Percentiles rank a stretch among this genome's conserved stretches.
phyloP scores from a whole-genome alignment of 2,797 vertebrate genomes.

The Gadopsis marmoratus region DNA sequence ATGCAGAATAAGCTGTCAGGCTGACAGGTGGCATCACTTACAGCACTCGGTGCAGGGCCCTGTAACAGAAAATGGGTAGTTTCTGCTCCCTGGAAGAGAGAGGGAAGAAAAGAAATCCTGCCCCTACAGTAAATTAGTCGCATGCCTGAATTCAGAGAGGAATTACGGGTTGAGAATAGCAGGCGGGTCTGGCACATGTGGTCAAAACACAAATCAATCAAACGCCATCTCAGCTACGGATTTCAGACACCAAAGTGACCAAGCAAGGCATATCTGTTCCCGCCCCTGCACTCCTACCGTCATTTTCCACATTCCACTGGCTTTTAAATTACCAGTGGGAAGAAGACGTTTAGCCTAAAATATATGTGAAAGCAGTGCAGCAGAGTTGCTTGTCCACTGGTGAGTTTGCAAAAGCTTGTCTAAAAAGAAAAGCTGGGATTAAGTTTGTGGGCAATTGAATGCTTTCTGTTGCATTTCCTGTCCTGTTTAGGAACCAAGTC shows the following conservation, averaged over 20 bases:
- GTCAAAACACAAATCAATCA: conserved; percentile 83
- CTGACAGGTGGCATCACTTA: conserved; percentile 79
- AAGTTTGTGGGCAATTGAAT: conserved; percentile 56
- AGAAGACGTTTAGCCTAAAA: conserved; percentile 84
- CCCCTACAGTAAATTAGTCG: conserved; percentile 74
- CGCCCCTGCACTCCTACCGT: conserved; percentile 85
- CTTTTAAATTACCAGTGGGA: conserved; percentile 88
- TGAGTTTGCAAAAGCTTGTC: conserved; percentile 47
- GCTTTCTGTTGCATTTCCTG: conserved; percentile 49
- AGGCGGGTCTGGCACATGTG: conserved; percentile 79
- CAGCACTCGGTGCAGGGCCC: conserved; percentile 28
- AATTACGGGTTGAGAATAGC: conserved; percentile 83
- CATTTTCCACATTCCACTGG: conserved; percentile 85
- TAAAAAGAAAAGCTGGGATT: conserved; percentile 51
- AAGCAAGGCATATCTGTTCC: conserved; percentile 82
- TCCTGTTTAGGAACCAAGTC: conserved; percentile 19
- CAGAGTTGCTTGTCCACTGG: conserved; percentile 53
- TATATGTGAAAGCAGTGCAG: conserved; percentile 71
- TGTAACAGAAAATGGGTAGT: conserved; percentile 57
- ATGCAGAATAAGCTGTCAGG: conserved; percentile 65
- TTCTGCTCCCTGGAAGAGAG: conserved; percentile 53
- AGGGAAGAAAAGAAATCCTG: conserved; percentile 54
- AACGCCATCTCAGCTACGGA: conserved; percentile 73
- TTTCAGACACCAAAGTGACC: conserved; percentile 82
- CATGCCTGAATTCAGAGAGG: conserved; percentile 76